Conservation (phyloP, 1,140 invertebrate species). For the Episyrphus balteatus region DNA sequence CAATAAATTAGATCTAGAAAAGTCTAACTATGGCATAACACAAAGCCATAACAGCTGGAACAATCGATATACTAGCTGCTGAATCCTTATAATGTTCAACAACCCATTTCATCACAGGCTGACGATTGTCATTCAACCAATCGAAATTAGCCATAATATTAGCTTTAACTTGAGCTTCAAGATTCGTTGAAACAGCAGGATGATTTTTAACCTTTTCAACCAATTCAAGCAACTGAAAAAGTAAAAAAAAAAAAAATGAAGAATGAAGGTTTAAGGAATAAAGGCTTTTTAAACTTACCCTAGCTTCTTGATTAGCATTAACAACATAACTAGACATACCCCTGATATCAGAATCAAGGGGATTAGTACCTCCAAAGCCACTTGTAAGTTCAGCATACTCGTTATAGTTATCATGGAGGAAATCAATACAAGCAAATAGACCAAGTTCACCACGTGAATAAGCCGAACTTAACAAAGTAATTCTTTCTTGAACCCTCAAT, state of each 20-base stretch:
- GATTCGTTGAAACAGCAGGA: slow-evolving; percentile 8
- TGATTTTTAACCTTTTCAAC: slow-evolving; percentile 13
- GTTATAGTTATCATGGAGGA: slow-evolving; percentile 19
- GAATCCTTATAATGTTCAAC: not conserved
- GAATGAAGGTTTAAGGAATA: not conserved
- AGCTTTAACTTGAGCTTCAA: slow-evolving; percentile 16
- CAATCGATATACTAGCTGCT: not conserved
- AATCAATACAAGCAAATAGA: slow-evolving; percentile 18
- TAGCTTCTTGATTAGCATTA: slow-evolving; percentile 14
- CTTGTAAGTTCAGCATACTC: slow-evolving; percentile 15
- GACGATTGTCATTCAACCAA: slow-evolving; percentile 20
- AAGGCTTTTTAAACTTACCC: slow-evolving; percentile 4
- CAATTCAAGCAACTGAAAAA: slow-evolving; percentile 12
- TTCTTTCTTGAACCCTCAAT: slow-evolving; percentile 22
- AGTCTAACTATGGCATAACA: too few species aligned
- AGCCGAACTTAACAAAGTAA: slow-evolving; percentile 18
- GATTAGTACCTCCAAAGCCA: slow-evolving; percentile 24
- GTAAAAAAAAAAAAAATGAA: not conserved
- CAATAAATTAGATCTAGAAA: too few species aligned
- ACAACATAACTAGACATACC: slow-evolving; percentile 21
- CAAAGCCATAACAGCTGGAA: not conserved
- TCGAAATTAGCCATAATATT: slow-evolving; percentile 17
- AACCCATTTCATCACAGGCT: slow-evolving; percentile 20
- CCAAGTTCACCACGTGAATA: slow-evolving; percentile 24
- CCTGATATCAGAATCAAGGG: slow-evolving; percentile 17